Evolutionary conservation across 2,797 vertebrate species (phyloP).

Genomic region (Decapterus maruadsi): DNA sequence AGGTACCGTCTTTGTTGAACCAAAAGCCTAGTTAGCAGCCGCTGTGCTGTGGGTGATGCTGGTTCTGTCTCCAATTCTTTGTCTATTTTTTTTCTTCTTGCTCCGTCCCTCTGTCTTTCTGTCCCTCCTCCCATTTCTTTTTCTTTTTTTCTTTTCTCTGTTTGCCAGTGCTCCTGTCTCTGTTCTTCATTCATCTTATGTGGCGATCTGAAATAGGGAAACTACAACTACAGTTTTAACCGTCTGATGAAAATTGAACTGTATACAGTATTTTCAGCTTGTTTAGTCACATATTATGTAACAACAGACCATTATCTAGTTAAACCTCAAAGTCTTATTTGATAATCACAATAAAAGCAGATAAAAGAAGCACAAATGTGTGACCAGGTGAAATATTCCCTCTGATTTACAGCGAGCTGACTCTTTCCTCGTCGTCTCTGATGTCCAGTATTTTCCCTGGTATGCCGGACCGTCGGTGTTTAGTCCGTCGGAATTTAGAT

Average conservation of each 20-base stretch:
- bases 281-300: not conserved
- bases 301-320: too few relatives aligned
- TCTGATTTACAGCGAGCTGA: not conserved
- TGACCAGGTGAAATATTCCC: not conserved
- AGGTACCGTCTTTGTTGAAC: conserved; percentile 51
- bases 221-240: not conserved
- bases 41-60: conserved; percentile 39
- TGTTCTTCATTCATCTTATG: not conserved
- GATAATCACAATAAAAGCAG: not conserved
- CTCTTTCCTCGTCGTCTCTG: not conserved
- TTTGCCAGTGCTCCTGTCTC: not conserved
- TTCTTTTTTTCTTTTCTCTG: too few relatives aligned
- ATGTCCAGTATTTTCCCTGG: not conserved
- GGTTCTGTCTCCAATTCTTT: conserved; percentile 27
- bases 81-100: conserved; percentile 2
- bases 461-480: conserved; percentile 30
- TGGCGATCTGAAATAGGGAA: not conserved
- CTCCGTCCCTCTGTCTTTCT: not conserved
- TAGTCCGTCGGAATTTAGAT: conserved; percentile 72
- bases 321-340: not conserved
- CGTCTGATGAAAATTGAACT: not conserved
- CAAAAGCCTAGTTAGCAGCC: conserved; percentile 30
- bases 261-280: not conserved
- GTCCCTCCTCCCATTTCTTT: too few relatives aligned
- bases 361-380: not conserved